A percentile compares a stretch with the other conserved stretches of the same genome.
Evolutionary conservation across 2,113 vertebrate species (phyloP).

Genomic region (Heliornis fulica): DNA sequence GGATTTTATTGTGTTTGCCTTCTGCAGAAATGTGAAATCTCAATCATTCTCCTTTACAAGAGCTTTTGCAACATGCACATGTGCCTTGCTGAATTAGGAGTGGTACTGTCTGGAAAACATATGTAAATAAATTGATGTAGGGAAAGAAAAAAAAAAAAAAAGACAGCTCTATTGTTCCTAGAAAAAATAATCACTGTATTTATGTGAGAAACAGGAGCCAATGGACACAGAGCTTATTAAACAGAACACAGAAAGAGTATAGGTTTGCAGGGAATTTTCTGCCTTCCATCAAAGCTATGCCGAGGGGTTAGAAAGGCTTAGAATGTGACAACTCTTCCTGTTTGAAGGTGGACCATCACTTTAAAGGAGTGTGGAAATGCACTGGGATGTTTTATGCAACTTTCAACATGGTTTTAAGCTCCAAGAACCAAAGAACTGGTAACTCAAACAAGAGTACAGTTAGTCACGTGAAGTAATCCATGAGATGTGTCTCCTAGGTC

Average conservation of each 20-base stretch:
- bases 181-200: neutral
- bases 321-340: neutral
- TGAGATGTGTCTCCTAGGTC: neutral
- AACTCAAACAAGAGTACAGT: neutral
- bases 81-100: slow-evolving; percentile 66
- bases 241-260: neutral
- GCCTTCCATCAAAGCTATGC: neutral
- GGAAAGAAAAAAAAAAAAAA: neutral
- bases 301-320: neutral
- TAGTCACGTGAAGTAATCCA: neutral
- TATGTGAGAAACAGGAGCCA: neutral
- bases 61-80: slow-evolving; percentile 70
- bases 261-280: neutral
- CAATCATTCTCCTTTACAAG: slow-evolving; percentile 68
- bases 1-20: slow-evolving; percentile 66
- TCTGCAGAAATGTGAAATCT: slow-evolving; percentile 70
- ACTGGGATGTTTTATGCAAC: neutral
- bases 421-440: neutral
- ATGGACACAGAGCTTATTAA: neutral
- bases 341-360: neutral
- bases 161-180: slow-evolving; percentile 29
- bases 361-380: neutral
- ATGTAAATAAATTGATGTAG: slow-evolving; percentile 61
- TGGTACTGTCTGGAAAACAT: slow-evolving; percentile 73
- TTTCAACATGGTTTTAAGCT: neutral